Evolutionary conservation across 2,113 vertebrate genomes (phyloP).

Genomic region (Psilopsiagon aymara): DNA sequence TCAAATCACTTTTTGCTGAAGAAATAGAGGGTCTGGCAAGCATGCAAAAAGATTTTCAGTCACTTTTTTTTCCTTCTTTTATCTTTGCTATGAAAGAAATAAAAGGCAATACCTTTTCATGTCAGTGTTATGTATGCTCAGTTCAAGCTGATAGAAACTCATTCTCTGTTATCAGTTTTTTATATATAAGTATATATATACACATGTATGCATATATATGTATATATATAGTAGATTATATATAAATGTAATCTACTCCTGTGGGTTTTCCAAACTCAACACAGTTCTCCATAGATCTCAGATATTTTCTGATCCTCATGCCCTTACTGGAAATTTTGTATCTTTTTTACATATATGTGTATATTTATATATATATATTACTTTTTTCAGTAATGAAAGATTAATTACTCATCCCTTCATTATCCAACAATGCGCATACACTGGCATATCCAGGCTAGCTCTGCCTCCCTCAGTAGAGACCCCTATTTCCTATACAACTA

Average conservation of each 20-base stretch:
- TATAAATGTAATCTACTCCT: background rate
- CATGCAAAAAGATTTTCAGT: background rate
- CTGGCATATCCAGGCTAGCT: background rate
- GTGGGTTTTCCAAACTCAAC: background rate
- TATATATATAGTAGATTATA: background rate
- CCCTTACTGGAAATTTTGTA: background rate
- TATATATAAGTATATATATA: background rate
- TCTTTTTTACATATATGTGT: background rate
- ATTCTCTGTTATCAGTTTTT: background rate
- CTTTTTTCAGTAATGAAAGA: background rate
- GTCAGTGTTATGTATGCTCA: rapidly evolving
- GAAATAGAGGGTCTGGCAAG: background rate
- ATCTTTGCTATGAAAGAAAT: background rate
- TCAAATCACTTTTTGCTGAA: background rate
- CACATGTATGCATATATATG: background rate
- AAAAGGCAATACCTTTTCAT: background rate
- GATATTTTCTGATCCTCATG: background rate
- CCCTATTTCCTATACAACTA: background rate
- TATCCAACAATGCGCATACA: background rate
- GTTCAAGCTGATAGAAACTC: background rate
- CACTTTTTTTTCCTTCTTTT: rapidly evolving
- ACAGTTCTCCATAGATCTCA: background rate
- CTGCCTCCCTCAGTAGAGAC: background rate
- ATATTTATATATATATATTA: background rate
- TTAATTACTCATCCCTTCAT: background rate